Conservation (phyloP, 2,113 vertebrate species). For the Syrmaticus mikado region DNA sequence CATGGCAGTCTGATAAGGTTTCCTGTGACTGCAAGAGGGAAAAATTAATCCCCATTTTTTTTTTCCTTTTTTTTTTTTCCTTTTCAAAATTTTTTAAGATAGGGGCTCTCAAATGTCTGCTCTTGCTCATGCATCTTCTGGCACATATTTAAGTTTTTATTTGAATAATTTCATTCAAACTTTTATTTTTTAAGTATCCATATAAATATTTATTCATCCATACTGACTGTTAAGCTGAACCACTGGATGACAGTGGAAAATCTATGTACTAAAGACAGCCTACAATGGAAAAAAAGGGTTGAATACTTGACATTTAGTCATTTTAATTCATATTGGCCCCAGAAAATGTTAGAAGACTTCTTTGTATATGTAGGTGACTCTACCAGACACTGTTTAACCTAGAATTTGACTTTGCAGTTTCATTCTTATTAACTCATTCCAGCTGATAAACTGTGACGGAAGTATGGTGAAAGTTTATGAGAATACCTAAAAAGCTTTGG, state of each 20-base stretch:
- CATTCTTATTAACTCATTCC: not conserved
- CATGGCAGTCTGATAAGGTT: too few relatives aligned
- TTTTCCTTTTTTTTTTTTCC: not conserved
- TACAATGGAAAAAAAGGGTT: not conserved
- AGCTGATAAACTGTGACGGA: not conserved
- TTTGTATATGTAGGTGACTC: not conserved
- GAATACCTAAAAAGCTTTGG: not conserved
- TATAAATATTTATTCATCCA: not conserved
- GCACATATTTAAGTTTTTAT: rapidly evolving
- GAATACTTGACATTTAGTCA: not conserved
- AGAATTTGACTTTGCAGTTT: not conserved
- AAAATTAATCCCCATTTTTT: too few relatives aligned
- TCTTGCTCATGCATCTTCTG: not conserved
- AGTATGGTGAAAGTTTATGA: not conserved
- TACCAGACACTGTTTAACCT: not conserved
- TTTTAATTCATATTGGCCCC: not conserved
- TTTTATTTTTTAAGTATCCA: not conserved
- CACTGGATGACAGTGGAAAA: not conserved
- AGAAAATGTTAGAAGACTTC: not conserved
- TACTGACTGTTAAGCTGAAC: not conserved
- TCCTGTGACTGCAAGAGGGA: too few relatives aligned
- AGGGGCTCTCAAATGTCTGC: not conserved
- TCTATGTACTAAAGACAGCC: not conserved
- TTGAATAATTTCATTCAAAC: not conserved
- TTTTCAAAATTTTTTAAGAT: not conserved